Conservation (phyloP, 2,888 invertebrate genomes). For the Diarsia rubi region DNA sequence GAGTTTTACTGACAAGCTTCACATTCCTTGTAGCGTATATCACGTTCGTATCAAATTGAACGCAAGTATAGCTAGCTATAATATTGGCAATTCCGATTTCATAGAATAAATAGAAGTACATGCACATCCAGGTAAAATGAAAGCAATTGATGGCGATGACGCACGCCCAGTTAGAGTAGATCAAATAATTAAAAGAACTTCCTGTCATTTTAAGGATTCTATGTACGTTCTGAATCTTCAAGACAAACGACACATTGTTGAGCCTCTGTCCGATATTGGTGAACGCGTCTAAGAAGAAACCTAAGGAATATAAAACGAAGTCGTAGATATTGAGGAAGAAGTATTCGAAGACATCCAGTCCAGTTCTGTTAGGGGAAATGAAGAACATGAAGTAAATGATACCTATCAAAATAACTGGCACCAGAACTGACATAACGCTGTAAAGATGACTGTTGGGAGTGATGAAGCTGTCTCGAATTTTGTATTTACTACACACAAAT, state of each 20-base stretch:
- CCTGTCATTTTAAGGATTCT: conserved; percentile 12
- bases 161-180: conserved; percentile 21
- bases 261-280: conserved; percentile 21
- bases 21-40: conserved; percentile 20
- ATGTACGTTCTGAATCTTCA: conserved; percentile 32
- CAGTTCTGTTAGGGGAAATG: background rate
- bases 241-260: conserved; percentile 31
- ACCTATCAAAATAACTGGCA: background rate
- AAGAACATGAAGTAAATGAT: background rate
- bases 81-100: background rate
- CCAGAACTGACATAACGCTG: conserved; percentile 4
- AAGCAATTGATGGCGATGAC: conserved; percentile 8
- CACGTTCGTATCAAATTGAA: conserved; percentile 24
- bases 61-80: background rate
- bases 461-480: conserved; percentile 23
- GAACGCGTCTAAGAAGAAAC: background rate
- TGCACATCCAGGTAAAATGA: background rate
- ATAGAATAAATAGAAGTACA: background rate
- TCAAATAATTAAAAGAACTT: background rate
- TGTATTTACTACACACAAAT: conserved; percentile 31
- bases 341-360: background rate
- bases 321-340: background rate
- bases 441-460: conserved; percentile 12
- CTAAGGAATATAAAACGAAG: background rate
- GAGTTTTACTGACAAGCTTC: background rate